Conservation (phyloP, 2,113 vertebrate species). For the Machaerirhynchus nigripectus region DNA sequence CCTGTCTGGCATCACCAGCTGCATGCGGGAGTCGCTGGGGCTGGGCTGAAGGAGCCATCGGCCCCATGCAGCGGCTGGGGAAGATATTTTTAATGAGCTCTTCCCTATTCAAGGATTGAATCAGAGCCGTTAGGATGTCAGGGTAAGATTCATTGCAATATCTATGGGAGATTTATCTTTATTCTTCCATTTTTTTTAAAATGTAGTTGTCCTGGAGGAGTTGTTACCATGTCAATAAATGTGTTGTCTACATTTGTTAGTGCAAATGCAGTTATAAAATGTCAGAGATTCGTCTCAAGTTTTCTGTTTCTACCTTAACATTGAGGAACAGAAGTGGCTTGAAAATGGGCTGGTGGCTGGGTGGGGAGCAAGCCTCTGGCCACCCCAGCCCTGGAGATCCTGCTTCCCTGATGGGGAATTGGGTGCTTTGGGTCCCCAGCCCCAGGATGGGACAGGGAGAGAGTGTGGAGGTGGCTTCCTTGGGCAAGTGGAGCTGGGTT, state of each 20-base stretch:
- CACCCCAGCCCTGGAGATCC: neutral
- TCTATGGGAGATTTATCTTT: conserved; percentile 60
- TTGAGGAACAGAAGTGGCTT: neutral
- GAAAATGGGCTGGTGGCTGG: accelerated
- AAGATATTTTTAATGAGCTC: conserved; percentile 66
- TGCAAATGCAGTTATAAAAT: conserved; percentile 43
- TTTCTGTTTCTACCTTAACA: neutral
- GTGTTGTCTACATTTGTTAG: conserved; percentile 43
- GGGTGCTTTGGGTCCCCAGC: neutral
- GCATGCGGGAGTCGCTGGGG: conserved; percentile 11
- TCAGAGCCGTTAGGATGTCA: conserved; percentile 60
- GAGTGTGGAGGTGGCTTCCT: neutral
- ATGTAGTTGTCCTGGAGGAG: conserved; percentile 63
- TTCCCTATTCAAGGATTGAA: conserved; percentile 60
- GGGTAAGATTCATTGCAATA: conserved; percentile 61
- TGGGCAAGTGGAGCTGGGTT: neutral
- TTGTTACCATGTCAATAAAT: conserved; percentile 65
- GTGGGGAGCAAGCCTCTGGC: neutral
- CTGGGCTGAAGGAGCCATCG: conserved; percentile 50
- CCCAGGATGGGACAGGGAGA: neutral
- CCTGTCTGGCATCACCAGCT: conserved; percentile 60
- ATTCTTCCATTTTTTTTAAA: neutral
- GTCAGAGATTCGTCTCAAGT: neutral
- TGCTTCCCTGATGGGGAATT: neutral
- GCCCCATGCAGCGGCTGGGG: conserved; percentile 39